Conservation (phyloP, 2,888 invertebrate species). For the Phengaris alcon region DNA sequence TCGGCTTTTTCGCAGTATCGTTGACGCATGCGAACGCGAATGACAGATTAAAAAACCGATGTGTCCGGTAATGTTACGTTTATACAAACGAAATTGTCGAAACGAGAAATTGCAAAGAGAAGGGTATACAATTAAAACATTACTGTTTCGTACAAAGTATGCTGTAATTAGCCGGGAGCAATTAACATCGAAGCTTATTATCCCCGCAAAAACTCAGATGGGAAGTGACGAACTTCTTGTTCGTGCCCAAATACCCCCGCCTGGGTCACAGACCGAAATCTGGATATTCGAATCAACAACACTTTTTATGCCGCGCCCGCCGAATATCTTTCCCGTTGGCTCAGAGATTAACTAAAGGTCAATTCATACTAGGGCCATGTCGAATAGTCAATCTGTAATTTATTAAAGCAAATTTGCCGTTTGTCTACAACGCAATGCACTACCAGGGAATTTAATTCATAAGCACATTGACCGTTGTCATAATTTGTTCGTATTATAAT, state of each 20-base stretch:
- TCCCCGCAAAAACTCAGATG: constrained; percentile 64
- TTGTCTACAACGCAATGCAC: too few relatives aligned
- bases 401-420: background rate
- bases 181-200: constrained; percentile 75
- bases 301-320: constrained; percentile 3
- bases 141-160: constrained; percentile 68
- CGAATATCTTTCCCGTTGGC: background rate
- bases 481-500: too few relatives aligned
- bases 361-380: background rate
- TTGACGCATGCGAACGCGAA: too few relatives aligned
- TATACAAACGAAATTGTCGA: constrained; percentile 57
- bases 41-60: constrained; percentile 35
- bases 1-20: too few relatives aligned
- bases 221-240: constrained; percentile 65
- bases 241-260: constrained; percentile 43
- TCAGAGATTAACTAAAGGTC: background rate
- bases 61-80: constrained; percentile 38
- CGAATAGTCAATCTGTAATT: background rate
- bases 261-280: constrained; percentile 40
- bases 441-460: too few relatives aligned
- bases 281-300: constrained; percentile 27
- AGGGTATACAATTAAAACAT: constrained; percentile 74
- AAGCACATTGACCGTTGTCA: too few relatives aligned
- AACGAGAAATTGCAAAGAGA: constrained; percentile 58
- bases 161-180: constrained; percentile 69